phyloP scores from a whole-genome alignment of 2,797 vertebrate genomes.

The Sebastes itinus region DNA sequence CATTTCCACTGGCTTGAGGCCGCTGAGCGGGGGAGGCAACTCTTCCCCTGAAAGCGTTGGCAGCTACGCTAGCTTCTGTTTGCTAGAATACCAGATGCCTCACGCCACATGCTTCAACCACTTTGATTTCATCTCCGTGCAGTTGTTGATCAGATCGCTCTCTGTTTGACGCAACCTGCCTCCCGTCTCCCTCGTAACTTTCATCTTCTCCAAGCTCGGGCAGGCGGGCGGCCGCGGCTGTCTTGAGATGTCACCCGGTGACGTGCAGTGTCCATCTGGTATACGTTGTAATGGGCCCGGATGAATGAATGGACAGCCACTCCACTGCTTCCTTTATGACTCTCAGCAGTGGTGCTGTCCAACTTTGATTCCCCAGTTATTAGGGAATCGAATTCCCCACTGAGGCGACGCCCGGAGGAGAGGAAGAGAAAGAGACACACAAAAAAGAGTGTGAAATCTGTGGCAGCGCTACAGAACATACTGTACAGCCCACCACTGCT shows the following conservation, averaged over 20 bases:
- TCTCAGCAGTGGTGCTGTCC: slow-evolving; percentile 79
- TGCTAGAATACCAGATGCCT: slow-evolving; percentile 78
- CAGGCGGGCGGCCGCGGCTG: slow-evolving; percentile 67
- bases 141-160: slow-evolving; percentile 81
- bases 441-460: slow-evolving; percentile 79
- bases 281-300: slow-evolving; percentile 67
- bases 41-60: slow-evolving; percentile 59
- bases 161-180: slow-evolving; percentile 79
- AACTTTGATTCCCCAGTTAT: slow-evolving; percentile 83
- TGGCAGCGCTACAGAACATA: slow-evolving; percentile 69
- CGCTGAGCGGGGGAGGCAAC: slow-evolving; percentile 55
- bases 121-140: slow-evolving; percentile 81
- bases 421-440: slow-evolving; percentile 75
- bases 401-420: slow-evolving; percentile 69
- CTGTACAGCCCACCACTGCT: slow-evolving; percentile 74
- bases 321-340: slow-evolving; percentile 77
- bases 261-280: slow-evolving; percentile 80
- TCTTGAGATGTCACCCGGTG: slow-evolving; percentile 77
- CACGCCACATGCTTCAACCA: slow-evolving; percentile 78
- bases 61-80: slow-evolving; percentile 74
- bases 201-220: slow-evolving; percentile 70
- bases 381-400: slow-evolving; percentile 79
- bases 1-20: slow-evolving; percentile 65
- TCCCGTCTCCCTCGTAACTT: slow-evolving; percentile 73
- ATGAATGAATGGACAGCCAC: slow-evolving; percentile 76